These are phyloP conservation scores for Archocentrus centrarchus DNA, from an alignment of 2,113 vertebrate genomes.

Conservation along the genomic window DNA sequence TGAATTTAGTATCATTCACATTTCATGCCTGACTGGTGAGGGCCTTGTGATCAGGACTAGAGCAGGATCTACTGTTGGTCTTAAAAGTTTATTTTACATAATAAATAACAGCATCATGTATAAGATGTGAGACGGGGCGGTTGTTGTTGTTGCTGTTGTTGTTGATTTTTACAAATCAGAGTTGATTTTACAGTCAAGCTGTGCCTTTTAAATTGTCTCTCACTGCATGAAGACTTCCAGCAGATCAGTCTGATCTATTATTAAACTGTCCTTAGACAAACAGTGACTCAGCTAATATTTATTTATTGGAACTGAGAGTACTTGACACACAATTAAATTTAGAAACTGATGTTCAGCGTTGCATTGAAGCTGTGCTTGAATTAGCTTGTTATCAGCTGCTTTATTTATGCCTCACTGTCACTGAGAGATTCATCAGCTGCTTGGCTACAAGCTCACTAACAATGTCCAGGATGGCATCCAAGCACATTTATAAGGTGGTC, in stretches of 20 bases:
- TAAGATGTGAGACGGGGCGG: neutral
- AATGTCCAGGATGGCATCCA: neutral
- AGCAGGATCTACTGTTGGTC: neutral
- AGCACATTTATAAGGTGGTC: neutral
- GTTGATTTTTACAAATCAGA: constrained; percentile 6
- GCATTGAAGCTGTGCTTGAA: neutral
- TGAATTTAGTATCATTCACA: neutral
- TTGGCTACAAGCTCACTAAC: neutral
- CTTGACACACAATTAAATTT: neutral
- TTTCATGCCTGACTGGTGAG: neutral
- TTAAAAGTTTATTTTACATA: neutral
- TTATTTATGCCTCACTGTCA: neutral
- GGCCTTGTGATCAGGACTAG: neutral
- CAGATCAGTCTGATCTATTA: constrained; percentile 39
- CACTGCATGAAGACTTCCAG: neutral
- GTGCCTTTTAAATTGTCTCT: neutral
- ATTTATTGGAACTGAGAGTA: neutral
- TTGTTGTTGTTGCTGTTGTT: neutral
- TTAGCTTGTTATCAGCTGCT: neutral
- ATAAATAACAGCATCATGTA: neutral
- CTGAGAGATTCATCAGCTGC: neutral
- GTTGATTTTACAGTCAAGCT: constrained; percentile 6
- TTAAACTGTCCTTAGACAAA: constrained; percentile 34
- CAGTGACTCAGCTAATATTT: neutral
- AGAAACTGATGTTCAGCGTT: neutral